A percentile compares a stretch with the other conserved stretches of the same genome.
Conservation (phyloP, 2,113 vertebrate genomes). For the Arothron firmamentum region DNA sequence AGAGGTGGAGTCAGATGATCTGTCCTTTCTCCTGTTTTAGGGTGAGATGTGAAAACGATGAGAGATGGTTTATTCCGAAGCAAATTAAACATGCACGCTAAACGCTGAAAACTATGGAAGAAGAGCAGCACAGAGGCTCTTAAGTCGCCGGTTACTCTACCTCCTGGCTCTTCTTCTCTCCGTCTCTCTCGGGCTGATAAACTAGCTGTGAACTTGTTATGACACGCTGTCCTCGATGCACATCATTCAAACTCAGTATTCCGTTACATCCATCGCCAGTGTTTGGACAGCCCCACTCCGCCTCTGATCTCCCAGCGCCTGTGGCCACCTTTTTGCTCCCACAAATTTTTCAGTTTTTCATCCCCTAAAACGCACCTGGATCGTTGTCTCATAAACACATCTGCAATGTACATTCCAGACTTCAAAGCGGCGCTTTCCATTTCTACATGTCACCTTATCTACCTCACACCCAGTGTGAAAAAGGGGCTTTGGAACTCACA, state of each 20-base stretch:
- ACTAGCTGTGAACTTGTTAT: slow-evolving; percentile 56
- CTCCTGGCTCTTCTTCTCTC: slow-evolving; percentile 3
- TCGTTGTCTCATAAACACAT: neutral
- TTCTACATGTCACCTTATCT: neutral
- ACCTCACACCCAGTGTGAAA: neutral
- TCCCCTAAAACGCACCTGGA: neutral
- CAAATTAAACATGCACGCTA: neutral
- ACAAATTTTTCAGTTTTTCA: neutral
- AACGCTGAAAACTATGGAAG: neutral
- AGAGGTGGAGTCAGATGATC: no score
- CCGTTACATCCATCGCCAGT: slow-evolving; percentile 41
- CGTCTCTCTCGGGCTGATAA: slow-evolving; percentile 31
- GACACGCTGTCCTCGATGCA: slow-evolving; percentile 21
- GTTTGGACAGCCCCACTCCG: slow-evolving; percentile 49
- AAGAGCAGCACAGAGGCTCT: neutral
- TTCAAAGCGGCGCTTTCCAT: slow-evolving; percentile 1
- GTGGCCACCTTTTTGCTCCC: neutral
- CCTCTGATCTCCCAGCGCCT: slow-evolving; percentile 25
- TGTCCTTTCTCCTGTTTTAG: neutral
- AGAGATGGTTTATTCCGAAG: no score
- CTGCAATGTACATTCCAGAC: neutral
- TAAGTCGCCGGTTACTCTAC: neutral
- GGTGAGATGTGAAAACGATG: neutral
- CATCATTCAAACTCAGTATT: slow-evolving; percentile 54
- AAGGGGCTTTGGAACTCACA: neutral